Evolutionary conservation across 2,888 invertebrate genomes (phyloP).

Genomic region (Cybosia mesomella): DNA sequence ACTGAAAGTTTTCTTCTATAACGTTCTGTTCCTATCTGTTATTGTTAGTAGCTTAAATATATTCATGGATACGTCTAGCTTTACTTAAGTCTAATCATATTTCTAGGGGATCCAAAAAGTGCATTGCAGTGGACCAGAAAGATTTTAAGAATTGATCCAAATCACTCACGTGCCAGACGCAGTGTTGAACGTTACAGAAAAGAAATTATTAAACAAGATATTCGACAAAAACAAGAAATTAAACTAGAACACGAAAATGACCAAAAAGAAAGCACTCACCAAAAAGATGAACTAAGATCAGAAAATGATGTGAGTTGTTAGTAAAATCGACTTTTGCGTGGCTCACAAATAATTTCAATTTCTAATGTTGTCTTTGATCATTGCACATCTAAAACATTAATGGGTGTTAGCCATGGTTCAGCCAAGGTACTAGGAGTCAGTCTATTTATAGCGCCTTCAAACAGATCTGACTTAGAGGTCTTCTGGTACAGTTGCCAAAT

Average conservation of each 20-base stretch:
- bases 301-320: background rate
- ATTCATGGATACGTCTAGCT: background rate
- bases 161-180: slow-evolving; percentile 94
- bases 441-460: no score
- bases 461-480: no score
- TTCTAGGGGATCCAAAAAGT: slow-evolving; percentile 92
- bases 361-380: no score
- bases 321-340: background rate
- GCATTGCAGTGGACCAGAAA: slow-evolving; percentile 97
- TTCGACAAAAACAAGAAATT: slow-evolving; percentile 47
- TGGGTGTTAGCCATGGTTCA: background rate
- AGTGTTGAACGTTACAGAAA: slow-evolving; percentile 97
- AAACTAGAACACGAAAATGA: background rate
- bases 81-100: background rate
- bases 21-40: no score
- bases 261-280: background rate
- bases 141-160: slow-evolving; percentile 92
- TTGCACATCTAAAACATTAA: no score
- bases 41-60: background rate
- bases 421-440: no score
- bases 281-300: background rate
- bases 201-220: slow-evolving; percentile 87
- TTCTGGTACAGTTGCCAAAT: no score
- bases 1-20: no score
- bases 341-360: no score